Base-by-base conservation (phyloP, 2,113 vertebrate genomes). In the Oreocharis arfaki region DNA sequence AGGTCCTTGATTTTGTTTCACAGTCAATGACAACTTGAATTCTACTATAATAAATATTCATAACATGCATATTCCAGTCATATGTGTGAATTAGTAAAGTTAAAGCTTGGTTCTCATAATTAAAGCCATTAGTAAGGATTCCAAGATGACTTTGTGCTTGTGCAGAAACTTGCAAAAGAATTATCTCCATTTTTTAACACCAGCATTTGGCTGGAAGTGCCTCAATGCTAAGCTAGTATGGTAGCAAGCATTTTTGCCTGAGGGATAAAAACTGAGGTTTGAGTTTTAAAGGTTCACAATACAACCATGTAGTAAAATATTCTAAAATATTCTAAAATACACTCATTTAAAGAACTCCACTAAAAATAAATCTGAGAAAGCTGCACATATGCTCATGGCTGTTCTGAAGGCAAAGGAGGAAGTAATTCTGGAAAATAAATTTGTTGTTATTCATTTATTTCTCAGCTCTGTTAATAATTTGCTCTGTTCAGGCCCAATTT, bases 11-110 rank as follows among this genome's bases (percentile, higher is more conserved):
- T 75, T 84, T 89, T 87, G 56, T 64, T 92, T 88, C 80, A 81
- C 37, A 70, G 69, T 64, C 65, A 59, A 75, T 35, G 24, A 90
- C 42, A 86, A 86, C 69, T 78, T 81, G 56, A 95, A 74, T 95
- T 89, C 65, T 87, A 75, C 73, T 56, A n/a, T 75, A 90, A 95
- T 84, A 95, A 89, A 93, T 92, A 93, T 89, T 84, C 73, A 59
- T 70, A 75, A 35, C 23, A 68, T 41, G 30, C 13, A 75, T 80
- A 93, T 70, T 93, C 24, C n/a, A 71, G 76, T 89, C 24, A n/a
- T 63, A 78, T 46, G 47, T 74, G 32, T 52, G 44, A 87, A 76
- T 79, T 59, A 46, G 39, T 69, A 78, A 87, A 83, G 35, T 74
- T 86, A 78, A 92, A 86, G n/a, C 52, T 74, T 84, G 37, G 35